Conservation (phyloP, 2,888 invertebrate species). For the Spatulosminthurus flaviceps region DNA sequence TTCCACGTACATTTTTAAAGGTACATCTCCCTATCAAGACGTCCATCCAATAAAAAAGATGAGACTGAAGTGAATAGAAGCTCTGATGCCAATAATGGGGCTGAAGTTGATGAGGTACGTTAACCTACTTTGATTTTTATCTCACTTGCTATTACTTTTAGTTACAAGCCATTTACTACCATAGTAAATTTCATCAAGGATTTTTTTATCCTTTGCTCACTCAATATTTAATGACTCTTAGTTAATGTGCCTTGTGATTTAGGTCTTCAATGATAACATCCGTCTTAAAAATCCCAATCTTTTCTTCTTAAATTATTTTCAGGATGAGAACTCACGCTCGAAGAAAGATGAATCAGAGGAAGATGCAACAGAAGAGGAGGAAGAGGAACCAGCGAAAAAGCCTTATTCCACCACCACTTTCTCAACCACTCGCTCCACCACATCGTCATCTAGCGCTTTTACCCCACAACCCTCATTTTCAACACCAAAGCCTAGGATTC, state of each 20-base stretch:
- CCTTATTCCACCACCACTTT: slow-evolving; percentile 50
- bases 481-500: slow-evolving; percentile 50
- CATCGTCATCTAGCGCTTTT: slow-evolving; percentile 46
- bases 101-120: slow-evolving; percentile 48
- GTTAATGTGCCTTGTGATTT: too few relatives aligned
- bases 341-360: slow-evolving; percentile 54
- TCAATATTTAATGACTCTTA: slow-evolving; percentile 2
- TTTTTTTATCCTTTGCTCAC: slow-evolving; percentile 3
- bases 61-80: slow-evolving; percentile 24
- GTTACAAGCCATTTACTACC: neutral
- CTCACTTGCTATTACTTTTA: too few relatives aligned
- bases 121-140: too few relatives aligned
- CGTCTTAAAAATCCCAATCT: too few relatives aligned
- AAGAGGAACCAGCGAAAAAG: slow-evolving; percentile 52
- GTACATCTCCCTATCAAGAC: slow-evolving; percentile 42
- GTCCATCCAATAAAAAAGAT: slow-evolving; percentile 31
- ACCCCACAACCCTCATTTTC: slow-evolving; percentile 40
- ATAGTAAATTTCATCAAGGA: neutral
- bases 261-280: too few relatives aligned
- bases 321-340: slow-evolving; percentile 52
- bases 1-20: slow-evolving; percentile 17
- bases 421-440: slow-evolving; percentile 30
- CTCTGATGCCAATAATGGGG: slow-evolving; percentile 35
- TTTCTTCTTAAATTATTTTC: too few relatives aligned
- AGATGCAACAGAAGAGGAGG: slow-evolving; percentile 55